Base-by-base conservation (phyloP, 2,797 vertebrate genomes). In the Aphelocoma californica region DNA sequence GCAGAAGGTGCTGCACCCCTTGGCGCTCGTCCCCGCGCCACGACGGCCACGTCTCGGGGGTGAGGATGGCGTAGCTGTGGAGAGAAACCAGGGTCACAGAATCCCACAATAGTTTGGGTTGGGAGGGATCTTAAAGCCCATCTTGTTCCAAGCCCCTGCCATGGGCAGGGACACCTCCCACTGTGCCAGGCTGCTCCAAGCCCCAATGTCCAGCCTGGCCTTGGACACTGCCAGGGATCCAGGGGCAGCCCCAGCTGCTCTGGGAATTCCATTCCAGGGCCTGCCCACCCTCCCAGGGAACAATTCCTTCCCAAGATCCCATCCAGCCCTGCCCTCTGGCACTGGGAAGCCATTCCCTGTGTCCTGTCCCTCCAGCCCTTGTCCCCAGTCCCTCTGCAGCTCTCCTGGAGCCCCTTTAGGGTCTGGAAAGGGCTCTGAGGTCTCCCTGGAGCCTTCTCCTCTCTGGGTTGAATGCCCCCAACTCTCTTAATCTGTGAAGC, bases 21-120 rank as follows among this genome's bases (percentile, higher is more conserved):
- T 99, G 98, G 58, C 98, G 98, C 96, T 99, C 99, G 0, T 98
- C 98, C 21, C 99, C 99, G 0, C 90, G 98, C 99, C 99, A 99
- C 34, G 25, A 61, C 0, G 99, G 99, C 99, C 99, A 99, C 0
- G 99, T 99, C 97, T 99, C 98, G 0, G 98, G 95, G 31, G 99
- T 99, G 90, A 99, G 98, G 88, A 99, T 99, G 94, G 99, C 99
- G 0, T 99, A 99, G 96, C 99, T 99, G 95, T 7, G 5, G 32
- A 66, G 53, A 29, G 8, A 48, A 4, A 10, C 17, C 53, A 16
- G 29, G 38, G 16, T 77, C 64, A 61, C n/a, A 53, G 47, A 20
- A 11, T 44, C 29, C 64, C 54, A 53, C 54, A 24, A 1, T 3
- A 2, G 10, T 29, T 45, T 15, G 24, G 23, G 18, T 34, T 19